Percentiles rank a stretch among this genome's conserved stretches.
phyloP scores from a whole-genome alignment of 23 tunicate species.

The Clavelina lepadiformis region DNA sequence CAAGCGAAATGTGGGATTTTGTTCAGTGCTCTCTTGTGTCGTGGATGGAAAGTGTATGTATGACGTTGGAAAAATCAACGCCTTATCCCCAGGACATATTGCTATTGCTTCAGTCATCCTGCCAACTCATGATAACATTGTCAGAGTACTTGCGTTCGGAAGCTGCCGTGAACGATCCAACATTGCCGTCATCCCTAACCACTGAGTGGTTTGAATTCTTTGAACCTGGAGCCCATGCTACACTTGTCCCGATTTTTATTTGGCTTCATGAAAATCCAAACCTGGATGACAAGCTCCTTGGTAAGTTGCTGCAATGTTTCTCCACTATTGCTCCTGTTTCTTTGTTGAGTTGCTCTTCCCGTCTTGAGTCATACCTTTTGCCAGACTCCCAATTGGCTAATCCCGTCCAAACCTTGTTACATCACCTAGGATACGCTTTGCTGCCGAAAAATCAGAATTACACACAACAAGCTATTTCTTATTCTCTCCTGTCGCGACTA shows the following conservation, averaged over 20 bases:
- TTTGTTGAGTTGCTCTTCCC: constrained; percentile 12
- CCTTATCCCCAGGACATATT: constrained; percentile 1
- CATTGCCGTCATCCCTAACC: constrained; percentile 48
- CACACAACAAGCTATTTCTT: constrained; percentile 22
- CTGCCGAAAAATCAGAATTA: background rate
- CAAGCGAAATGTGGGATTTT: constrained; percentile 60
- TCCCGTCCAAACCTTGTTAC: constrained; percentile 49
- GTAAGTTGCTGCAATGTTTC: constrained; percentile 18
- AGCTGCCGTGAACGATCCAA: constrained; percentile 58
- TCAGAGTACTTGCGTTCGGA: constrained; percentile 43
- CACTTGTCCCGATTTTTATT: constrained; percentile 38
- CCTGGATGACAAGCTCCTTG: background rate
- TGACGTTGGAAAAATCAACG: constrained; percentile 3
- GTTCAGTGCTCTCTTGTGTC: constrained; percentile 57
- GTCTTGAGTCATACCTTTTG: constrained; percentile 29
- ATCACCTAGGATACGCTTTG: constrained; percentile 38
- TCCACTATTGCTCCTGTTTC: constrained; percentile 8
- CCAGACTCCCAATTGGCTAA: constrained; percentile 45
- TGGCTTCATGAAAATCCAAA: background rate
- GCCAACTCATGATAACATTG: constrained; percentile 29
- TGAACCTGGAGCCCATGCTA: constrained; percentile 42
- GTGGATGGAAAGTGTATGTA: constrained; percentile 57
- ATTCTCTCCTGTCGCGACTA: constrained; percentile 15
- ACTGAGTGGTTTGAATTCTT: constrained; percentile 91
- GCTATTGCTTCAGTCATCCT: constrained; percentile 7